Evolutionary conservation across 2,797 vertebrate species (phyloP).

Genomic region (Danio tinwini): DNA sequence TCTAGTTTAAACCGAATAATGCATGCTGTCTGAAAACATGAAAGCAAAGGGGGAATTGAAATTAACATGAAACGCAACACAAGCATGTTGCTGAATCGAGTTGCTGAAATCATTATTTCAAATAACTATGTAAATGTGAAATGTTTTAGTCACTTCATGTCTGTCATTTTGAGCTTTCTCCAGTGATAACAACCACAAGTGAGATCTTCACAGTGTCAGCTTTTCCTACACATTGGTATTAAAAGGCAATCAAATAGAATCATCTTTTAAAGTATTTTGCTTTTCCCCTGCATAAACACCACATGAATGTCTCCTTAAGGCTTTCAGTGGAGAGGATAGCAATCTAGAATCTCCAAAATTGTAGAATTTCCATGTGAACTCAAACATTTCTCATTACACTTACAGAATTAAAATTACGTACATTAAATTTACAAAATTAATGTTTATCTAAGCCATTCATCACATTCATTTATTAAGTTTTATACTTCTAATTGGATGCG

Average conservation of each 20-base stretch:
- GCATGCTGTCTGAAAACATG: neutral
- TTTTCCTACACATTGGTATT: slow-evolving; percentile 1
- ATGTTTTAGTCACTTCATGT: neutral
- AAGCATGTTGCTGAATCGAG: too few species aligned
- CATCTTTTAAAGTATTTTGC: neutral
- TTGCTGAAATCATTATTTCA: neutral
- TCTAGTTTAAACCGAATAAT: neutral
- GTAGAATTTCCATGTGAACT: neutral
- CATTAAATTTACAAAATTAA: too few species aligned
- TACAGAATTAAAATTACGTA: neutral
- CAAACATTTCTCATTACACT: neutral
- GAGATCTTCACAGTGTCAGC: neutral
- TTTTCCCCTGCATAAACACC: neutral
- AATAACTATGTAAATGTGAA: slow-evolving; percentile 4
- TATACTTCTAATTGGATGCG: neutral
- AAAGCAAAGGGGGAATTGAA: neutral
- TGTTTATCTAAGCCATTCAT: neutral
- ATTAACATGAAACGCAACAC: neutral
- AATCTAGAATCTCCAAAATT: neutral
- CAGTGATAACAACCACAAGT: neutral
- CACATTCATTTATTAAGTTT: too few species aligned
- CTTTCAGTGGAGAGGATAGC: neutral
- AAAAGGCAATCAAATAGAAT: neutral
- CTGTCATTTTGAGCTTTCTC: neutral
- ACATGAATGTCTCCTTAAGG: neutral